Percentiles rank a stretch among this genome's conserved stretches.
phyloP scores from a whole-genome alignment of 2,797 vertebrate genomes.

The Phalloptychus januarius region DNA sequence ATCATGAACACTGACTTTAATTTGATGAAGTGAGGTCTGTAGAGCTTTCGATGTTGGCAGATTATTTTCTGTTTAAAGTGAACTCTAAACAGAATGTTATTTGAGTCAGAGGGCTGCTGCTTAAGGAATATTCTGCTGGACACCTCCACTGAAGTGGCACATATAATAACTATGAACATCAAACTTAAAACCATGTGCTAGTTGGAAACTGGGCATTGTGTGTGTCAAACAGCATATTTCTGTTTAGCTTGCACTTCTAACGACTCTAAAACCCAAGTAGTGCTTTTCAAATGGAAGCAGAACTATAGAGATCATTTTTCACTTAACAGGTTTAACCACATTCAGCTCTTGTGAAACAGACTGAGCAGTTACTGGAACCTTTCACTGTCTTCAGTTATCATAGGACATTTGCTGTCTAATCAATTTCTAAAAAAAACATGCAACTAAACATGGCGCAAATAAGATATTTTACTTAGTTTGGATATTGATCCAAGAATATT shows the following conservation, averaged over 20 bases:
- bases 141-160: neutral
- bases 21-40: neutral
- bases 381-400: neutral
- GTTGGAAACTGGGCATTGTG: neutral
- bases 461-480: neutral
- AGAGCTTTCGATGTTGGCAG: neutral
- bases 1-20: neutral
- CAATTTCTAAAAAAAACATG: neutral
- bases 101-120: neutral
- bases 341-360: neutral
- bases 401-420: neutral
- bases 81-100: neutral
- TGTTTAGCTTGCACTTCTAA: neutral
- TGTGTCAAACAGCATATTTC: neutral
- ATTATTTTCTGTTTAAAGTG: neutral
- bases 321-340: neutral
- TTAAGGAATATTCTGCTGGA: neutral
- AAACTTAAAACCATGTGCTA: neutral
- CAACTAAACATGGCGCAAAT: neutral
- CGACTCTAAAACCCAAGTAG: neutral
- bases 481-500: no score
- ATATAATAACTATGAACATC: neutral
- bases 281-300: neutral
- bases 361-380: neutral
- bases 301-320: neutral